These are phyloP conservation scores for Drosophila teissieri DNA, from an alignment of 1,140 invertebrate species.

Conservation along the genomic window DNA sequence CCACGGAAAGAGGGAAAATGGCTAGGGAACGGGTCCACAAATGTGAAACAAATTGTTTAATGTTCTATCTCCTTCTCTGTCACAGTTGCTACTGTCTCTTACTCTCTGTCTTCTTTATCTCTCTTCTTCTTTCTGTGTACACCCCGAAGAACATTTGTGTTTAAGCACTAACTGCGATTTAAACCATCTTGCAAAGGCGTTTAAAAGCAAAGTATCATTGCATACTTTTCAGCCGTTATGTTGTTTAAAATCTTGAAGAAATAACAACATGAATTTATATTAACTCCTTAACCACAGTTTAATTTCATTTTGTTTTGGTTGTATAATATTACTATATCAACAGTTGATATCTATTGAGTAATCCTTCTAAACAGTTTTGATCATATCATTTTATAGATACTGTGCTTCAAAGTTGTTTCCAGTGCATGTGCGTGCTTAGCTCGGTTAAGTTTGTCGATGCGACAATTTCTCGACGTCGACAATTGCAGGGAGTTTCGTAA, in stretches of 20 bases:
- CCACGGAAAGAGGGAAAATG: constrained; percentile 10
- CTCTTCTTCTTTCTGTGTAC: constrained; percentile 1
- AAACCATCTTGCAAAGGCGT: too few relatives aligned
- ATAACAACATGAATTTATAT: too few relatives aligned
- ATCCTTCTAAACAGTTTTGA: too few relatives aligned
- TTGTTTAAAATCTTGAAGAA: too few relatives aligned
- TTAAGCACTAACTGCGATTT: background rate
- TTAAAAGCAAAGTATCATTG: background rate
- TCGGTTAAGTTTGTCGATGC: constrained; percentile 48
- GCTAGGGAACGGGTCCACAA: constrained; percentile 43
- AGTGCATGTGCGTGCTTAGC: constrained; percentile 35
- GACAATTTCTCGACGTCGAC: constrained; percentile 39
- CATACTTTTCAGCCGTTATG: background rate
- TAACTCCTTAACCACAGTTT: too few relatives aligned
- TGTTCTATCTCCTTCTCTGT: constrained; percentile 30
- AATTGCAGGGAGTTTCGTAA: constrained; percentile 45
- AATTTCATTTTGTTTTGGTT: too few relatives aligned
- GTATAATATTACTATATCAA: too few relatives aligned
- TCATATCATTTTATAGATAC: accelerated
- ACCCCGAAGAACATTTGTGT: background rate
- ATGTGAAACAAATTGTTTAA: constrained; percentile 68
- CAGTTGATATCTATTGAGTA: too few relatives aligned
- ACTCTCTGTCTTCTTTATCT: constrained; percentile 3
- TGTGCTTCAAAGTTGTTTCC: background rate
- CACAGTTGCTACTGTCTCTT: background rate